Conservation (phyloP, 2,113 vertebrate species). For the Erpornis zantholeuca region DNA sequence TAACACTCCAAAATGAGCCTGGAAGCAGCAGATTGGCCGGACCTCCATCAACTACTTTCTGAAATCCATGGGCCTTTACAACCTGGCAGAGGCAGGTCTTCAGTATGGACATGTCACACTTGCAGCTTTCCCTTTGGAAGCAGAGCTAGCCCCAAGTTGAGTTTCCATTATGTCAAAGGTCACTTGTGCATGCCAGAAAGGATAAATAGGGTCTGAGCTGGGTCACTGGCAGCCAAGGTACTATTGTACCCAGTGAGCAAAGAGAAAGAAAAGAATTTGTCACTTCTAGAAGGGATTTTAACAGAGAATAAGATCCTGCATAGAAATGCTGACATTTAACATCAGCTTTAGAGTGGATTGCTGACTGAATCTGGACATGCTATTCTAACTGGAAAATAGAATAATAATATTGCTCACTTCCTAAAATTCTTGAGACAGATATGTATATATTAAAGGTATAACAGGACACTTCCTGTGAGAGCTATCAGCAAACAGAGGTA, state of each 20-base stretch:
- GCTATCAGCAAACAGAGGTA: neutral
- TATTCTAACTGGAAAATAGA: neutral
- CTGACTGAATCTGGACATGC: neutral
- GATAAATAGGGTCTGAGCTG: neutral
- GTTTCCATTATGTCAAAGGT: neutral
- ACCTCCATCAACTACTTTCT: neutral
- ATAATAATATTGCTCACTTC: neutral
- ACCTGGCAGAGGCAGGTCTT: neutral
- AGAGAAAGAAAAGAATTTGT: neutral
- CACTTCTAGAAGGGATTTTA: neutral
- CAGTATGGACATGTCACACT: accelerated
- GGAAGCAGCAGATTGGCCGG: neutral
- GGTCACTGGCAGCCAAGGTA: neutral
- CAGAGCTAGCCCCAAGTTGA: neutral
- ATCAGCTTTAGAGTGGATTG: neutral
- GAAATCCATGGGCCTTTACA: neutral
- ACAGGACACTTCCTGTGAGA: neutral
- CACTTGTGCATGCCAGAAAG: neutral
- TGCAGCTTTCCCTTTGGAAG: neutral
- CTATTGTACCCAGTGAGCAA: neutral
- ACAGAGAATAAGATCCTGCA: neutral
- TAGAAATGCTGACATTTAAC: neutral
- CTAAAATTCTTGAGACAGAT: neutral
- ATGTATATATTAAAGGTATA: neutral
- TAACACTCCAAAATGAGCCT: neutral